phyloP scores from a whole-genome alignment of 2,888 invertebrate species.

The Mycogona germanica region DNA sequence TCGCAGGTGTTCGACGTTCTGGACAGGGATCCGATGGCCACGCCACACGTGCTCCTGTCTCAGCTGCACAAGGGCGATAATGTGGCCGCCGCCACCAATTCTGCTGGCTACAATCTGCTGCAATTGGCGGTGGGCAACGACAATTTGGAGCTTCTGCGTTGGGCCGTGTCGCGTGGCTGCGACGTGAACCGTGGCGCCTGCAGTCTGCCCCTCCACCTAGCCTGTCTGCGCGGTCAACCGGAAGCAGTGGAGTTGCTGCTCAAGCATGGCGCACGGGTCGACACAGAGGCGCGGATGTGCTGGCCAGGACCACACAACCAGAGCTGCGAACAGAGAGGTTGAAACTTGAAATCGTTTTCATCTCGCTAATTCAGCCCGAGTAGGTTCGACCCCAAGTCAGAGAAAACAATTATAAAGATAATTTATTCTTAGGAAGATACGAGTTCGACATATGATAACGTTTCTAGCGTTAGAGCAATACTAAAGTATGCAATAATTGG shows the following conservation, averaged over 20 bases:
- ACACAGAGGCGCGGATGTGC: constrained; percentile 59
- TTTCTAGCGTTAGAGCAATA: too few relatives aligned
- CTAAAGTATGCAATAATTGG: too few relatives aligned
- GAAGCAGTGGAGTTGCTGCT: constrained; percentile 54
- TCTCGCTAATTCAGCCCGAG: too few relatives aligned
- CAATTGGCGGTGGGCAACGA: constrained; percentile 60
- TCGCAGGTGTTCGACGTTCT: constrained; percentile 55
- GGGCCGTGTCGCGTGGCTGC: constrained; percentile 48
- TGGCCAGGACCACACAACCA: constrained; percentile 58
- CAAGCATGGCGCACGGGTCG: constrained; percentile 54
- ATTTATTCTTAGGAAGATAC: background rate
- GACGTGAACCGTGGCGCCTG: constrained; percentile 59
- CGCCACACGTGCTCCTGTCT: constrained; percentile 48
- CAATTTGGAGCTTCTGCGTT: constrained; percentile 54
- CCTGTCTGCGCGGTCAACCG: constrained; percentile 55
- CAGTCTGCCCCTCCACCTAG: constrained; percentile 59
- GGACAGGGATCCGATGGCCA: constrained; percentile 51
- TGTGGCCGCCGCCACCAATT: constrained; percentile 12
- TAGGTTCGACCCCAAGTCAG: too few relatives aligned
- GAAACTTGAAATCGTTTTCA: too few relatives aligned
- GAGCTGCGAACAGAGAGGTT: constrained; percentile 53
- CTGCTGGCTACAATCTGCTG: constrained; percentile 50
- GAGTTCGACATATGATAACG: too few relatives aligned
- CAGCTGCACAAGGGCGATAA: constrained; percentile 49
- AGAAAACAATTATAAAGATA: too few relatives aligned